These are phyloP conservation scores for Urocyon cinereoargenteus DNA, from an alignment of 2,797 vertebrate genomes.

Conservation along the genomic window DNA sequence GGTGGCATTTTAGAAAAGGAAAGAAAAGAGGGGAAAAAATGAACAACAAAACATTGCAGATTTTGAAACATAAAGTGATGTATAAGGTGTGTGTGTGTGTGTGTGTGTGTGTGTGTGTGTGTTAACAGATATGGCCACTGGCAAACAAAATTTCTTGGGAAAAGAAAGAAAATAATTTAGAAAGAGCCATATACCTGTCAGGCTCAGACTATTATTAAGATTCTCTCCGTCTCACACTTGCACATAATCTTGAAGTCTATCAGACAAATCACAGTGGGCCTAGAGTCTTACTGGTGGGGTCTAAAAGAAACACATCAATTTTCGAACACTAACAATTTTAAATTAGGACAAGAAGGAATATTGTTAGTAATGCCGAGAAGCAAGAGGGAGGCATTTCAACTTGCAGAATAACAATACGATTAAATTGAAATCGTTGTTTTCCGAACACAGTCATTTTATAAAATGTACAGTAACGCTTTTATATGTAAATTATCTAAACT, in stretches of 20 bases:
- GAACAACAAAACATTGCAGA: not conserved
- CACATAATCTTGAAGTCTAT: conserved; percentile 77
- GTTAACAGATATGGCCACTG: conserved; percentile 66
- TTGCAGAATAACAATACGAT: conserved; percentile 84
- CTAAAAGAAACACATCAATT: conserved; percentile 73
- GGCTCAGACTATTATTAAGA: conserved; percentile 54
- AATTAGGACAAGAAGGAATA: conserved; percentile 84
- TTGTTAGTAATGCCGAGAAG: conserved; percentile 75
- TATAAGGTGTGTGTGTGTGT: not conserved
- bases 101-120: not conserved
- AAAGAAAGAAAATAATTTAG: conserved; percentile 77
- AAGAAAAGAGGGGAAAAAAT: not conserved
- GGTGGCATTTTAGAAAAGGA: not conserved
- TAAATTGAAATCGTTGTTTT: conserved; percentile 88
- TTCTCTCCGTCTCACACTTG: not conserved
- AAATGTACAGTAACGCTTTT: conserved; percentile 89
- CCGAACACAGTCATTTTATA: conserved; percentile 86
- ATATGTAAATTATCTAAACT: conserved; percentile 90
- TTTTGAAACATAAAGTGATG: conserved; percentile 10
- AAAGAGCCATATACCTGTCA: conserved; percentile 67
- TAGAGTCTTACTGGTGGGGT: conserved; percentile 57
- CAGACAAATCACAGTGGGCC: conserved; percentile 72
- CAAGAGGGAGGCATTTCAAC: conserved; percentile 72
- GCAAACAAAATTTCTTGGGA: conserved; percentile 80
- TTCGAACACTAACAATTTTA: conserved; percentile 84